Evolutionary conservation across 2,113 vertebrate species (phyloP).

Genomic region (Pavo muticus): DNA sequence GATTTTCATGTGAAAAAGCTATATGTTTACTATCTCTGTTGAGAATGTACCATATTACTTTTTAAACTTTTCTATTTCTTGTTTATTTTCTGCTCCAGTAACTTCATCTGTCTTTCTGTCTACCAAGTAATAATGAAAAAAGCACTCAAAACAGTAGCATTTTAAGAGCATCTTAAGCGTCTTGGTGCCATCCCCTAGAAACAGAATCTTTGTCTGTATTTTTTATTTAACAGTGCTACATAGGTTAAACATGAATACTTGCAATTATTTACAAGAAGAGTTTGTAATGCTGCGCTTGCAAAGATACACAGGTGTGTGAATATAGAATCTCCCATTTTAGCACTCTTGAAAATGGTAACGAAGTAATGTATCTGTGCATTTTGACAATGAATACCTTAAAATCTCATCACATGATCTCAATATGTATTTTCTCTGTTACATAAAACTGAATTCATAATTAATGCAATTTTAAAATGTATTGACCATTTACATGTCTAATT

Average conservation of each 20-base stretch:
- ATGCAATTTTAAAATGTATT: not conserved
- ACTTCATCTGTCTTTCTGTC: not conserved
- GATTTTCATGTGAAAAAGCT: not conserved
- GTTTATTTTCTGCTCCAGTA: not conserved
- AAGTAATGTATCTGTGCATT: not conserved
- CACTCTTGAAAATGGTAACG: not conserved
- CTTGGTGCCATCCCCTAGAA: not conserved
- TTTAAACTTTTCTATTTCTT: not conserved
- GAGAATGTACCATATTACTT: not conserved
- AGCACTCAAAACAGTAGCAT: fast-evolving
- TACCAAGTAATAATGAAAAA: not conserved
- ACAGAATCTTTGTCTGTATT: not conserved
- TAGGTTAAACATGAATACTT: not conserved
- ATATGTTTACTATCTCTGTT: not conserved
- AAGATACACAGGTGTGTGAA: fast-evolving
- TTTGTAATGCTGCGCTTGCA: not conserved
- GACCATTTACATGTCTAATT: not conserved
- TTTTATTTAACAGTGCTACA: not conserved
- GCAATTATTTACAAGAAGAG: not conserved
- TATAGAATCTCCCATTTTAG: fast-evolving
- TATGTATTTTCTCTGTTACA: not conserved
- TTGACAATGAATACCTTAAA: not conserved
- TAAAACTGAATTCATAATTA: not conserved
- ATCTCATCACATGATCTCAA: not conserved
- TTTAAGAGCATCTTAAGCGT: not conserved